A percentile compares a stretch with the other conserved stretches of the same genome.
These are phyloP conservation scores for Oceanodroma tethys DNA, from an alignment of 2,113 vertebrate species.

Conservation along the genomic window DNA sequence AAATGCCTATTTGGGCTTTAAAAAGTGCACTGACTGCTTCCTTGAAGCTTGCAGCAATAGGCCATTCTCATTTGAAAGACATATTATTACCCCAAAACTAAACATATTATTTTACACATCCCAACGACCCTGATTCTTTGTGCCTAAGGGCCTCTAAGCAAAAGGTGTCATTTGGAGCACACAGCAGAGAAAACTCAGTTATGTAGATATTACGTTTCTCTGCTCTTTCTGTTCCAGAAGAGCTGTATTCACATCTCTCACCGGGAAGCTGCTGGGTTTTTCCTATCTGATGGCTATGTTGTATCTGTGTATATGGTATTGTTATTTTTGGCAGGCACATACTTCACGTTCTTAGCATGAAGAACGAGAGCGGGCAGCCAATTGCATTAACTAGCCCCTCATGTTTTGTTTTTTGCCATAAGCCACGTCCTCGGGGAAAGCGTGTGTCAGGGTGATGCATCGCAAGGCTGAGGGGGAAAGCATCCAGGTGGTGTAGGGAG, in stretches of 20 bases:
- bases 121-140: not conserved
- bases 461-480: rapidly evolving
- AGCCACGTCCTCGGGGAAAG: not conserved
- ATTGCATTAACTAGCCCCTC: not conserved
- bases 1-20: slow-evolving; percentile 47
- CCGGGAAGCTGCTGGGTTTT: not conserved
- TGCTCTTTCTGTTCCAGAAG: slow-evolving; percentile 6
- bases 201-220: not conserved
- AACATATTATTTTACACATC: slow-evolving; percentile 28
- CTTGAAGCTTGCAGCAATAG: slow-evolving; percentile 25
- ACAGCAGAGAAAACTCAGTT: slow-evolving; percentile 18
- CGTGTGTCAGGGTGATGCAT: not conserved
- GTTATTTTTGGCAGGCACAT: not conserved
- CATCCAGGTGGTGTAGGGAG: rapidly evolving
- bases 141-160: not conserved
- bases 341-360: not conserved
- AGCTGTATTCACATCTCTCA: not conserved
- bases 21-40: slow-evolving; percentile 15
- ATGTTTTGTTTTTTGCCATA: not conserved
- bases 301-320: not conserved
- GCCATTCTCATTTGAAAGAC: slow-evolving; percentile 23
- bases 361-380: not conserved
- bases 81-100: slow-evolving; percentile 27
- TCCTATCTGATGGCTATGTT: not conserved
- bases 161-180: slow-evolving; percentile 36